Base-by-base conservation (phyloP, 2,797 vertebrate species). In the Tangara arthus region DNA sequence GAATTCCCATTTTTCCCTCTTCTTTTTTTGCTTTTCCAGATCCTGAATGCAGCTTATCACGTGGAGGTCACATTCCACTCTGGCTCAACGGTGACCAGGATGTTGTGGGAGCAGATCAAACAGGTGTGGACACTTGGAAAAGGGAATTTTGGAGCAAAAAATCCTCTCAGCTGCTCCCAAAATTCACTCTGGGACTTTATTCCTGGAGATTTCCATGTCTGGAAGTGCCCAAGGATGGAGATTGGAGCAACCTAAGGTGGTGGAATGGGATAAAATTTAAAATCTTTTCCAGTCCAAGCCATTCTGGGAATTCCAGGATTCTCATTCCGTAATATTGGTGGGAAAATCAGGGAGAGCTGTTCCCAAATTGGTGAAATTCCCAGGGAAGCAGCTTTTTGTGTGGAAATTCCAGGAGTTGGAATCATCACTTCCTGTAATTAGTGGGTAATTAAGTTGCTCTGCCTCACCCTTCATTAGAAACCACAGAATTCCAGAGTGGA, bases 41-140 rank as follows among this genome's bases (percentile, higher is more conserved):
- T 99, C 81, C 97, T 99, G 94, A 99, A 99, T 65, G 99, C 99
- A 32, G 99, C 99, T 61, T 99, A 99, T 96, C 99, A 99, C 3
- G 99, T 99, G 72, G 99, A 99, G 97, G 99, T 99, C 93, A 99
- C 99, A 3, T 99, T 99, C 97, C 99, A 99, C 96, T 99, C 99
- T 0, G 99, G 99, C 93, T 99, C 99, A 1, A 99, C 99, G 0
- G 99, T 99, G 60, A 99, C 99, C 17, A 98, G 99, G 89, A 97
- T 99, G 92, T 98, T 99, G 52, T 99, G 99, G 99, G 99, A 99
- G 72, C 99, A 99, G 97, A 99, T 99, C 97, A 99, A 99, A 95
- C 99, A 99, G 99, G 99, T 99, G 87, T 9, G 83, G 23, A 16
- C 2, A 1, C 57, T 12, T 47, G 12, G 19, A 24, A 27, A 6